A percentile compares a stretch with the other conserved stretches of the same genome.
These are phyloP conservation scores for Drosophila insularis DNA, from an alignment of 1,140 invertebrate species.

Conservation along the genomic window DNA sequence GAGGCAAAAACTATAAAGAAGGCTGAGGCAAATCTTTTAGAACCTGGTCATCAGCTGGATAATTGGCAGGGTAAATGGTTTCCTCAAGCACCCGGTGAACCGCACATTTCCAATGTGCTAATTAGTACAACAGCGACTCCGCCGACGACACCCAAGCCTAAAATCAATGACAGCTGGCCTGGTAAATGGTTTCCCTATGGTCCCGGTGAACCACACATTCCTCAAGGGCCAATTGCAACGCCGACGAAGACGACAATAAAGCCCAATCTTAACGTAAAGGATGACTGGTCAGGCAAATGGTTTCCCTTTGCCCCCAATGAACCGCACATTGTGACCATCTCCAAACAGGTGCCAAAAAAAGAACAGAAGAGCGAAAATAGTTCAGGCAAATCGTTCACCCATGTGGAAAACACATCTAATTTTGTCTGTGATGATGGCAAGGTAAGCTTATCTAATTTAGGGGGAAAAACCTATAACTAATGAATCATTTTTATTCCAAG, in stretches of 20 bases:
- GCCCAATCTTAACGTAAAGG: not conserved
- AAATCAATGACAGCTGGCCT: not conserved
- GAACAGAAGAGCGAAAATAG: not conserved
- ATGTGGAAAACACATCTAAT: not conserved
- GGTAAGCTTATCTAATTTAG: conserved; percentile 81
- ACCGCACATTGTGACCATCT: not conserved
- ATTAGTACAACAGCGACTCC: not conserved
- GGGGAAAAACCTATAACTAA: conserved; percentile 22
- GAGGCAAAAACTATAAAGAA: conserved; percentile 20
- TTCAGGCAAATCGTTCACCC: conserved; percentile 23
- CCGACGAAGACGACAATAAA: not conserved
- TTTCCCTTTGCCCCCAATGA: not conserved
- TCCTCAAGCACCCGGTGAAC: conserved; percentile 48
- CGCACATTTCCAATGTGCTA: conserved; percentile 9
- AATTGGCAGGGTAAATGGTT: conserved; percentile 64
- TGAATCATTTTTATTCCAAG: conserved; percentile 79
- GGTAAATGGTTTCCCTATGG: conserved; percentile 1
- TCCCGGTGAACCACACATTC: conserved; percentile 3
- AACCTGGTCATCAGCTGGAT: conserved; percentile 7
- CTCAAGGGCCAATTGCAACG: not conserved
- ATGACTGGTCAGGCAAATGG: not conserved
- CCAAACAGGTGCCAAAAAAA: not conserved
- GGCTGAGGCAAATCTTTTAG: conserved; percentile 1
- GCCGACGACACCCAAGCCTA: not conserved
- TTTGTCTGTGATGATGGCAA: conserved; percentile 88